phyloP scores from a whole-genome alignment of 2,888 invertebrate genomes.

The Eudemis profundana region DNA sequence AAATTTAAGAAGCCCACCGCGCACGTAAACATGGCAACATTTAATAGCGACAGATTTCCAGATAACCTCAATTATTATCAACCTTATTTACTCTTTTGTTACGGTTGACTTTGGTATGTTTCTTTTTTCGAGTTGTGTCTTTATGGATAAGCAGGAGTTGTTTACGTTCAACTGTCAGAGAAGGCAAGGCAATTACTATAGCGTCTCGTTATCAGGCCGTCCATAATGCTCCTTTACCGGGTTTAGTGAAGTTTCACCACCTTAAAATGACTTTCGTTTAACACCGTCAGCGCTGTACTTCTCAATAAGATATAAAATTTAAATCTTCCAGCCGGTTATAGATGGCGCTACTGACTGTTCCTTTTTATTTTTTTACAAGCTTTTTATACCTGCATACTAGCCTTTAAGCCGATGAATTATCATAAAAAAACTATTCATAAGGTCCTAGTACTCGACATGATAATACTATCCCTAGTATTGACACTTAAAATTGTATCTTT shows the following conservation, averaged over 20 bases:
- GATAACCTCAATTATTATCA: background rate
- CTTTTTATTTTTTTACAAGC: no score
- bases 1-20: constrained; percentile 19
- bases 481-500: no score
- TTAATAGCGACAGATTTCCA: background rate
- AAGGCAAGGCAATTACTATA: constrained; percentile 19
- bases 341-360: no score
- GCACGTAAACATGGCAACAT: background rate
- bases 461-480: no score
- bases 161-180: constrained; percentile 8
- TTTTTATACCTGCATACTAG: no score
- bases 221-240: constrained; percentile 15
- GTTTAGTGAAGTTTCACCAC: constrained; percentile 33
- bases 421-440: no score
- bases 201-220: constrained; percentile 9
- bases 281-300: no score
- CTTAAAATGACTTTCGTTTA: constrained; percentile 28
- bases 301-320: no score
- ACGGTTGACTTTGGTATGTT: background rate
- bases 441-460: no score
- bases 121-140: background rate
- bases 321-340: no score
- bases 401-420: no score
- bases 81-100: background rate
- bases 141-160: background rate